Evolutionary conservation across 2,888 invertebrate species (phyloP).

Genomic region (Subacronicta megacephala): DNA sequence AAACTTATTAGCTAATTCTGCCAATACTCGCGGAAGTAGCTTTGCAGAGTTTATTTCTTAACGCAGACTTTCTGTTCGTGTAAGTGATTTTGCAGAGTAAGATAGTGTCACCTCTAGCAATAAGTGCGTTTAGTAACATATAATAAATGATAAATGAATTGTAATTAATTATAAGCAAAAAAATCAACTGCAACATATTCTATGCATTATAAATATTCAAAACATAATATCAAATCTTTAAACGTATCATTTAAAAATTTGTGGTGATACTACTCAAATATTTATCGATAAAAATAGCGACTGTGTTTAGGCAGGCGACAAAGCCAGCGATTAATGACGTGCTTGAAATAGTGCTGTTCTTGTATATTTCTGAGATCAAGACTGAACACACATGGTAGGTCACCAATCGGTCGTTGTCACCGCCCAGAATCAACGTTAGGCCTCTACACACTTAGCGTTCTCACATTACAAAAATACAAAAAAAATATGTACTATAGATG

Average conservation of each 20-base stretch:
- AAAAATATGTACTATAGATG: slow-evolving; percentile 46
- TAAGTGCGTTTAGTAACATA: slow-evolving; percentile 23
- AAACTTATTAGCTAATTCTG: slow-evolving; percentile 31
- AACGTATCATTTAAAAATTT: too few species aligned
- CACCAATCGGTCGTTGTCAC: slow-evolving; percentile 19
- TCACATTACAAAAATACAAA: slow-evolving; percentile 48
- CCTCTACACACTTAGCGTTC: slow-evolving; percentile 53
- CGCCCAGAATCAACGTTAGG: slow-evolving; percentile 34
- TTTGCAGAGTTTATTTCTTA: neutral
- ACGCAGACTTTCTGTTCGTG: too few species aligned
- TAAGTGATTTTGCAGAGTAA: slow-evolving; percentile 1
- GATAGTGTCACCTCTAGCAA: slow-evolving; percentile 10
- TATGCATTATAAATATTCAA: too few species aligned
- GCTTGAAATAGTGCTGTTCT: slow-evolving; percentile 38
- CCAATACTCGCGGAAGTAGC: slow-evolving; percentile 7
- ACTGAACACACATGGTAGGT: slow-evolving; percentile 22
- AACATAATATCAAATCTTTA: too few species aligned
- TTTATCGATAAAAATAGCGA: slow-evolving; percentile 20
- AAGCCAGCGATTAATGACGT: slow-evolving; percentile 2
- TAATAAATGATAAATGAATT: too few species aligned
- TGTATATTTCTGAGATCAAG: slow-evolving; percentile 55
- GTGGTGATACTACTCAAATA: neutral
- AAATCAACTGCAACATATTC: too few species aligned
- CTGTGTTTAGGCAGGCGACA: slow-evolving; percentile 35
- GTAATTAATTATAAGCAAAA: slow-evolving; percentile 15